phyloP scores from a whole-genome alignment of 2,797 vertebrate species.

The Cephalopachus bancanus region DNA sequence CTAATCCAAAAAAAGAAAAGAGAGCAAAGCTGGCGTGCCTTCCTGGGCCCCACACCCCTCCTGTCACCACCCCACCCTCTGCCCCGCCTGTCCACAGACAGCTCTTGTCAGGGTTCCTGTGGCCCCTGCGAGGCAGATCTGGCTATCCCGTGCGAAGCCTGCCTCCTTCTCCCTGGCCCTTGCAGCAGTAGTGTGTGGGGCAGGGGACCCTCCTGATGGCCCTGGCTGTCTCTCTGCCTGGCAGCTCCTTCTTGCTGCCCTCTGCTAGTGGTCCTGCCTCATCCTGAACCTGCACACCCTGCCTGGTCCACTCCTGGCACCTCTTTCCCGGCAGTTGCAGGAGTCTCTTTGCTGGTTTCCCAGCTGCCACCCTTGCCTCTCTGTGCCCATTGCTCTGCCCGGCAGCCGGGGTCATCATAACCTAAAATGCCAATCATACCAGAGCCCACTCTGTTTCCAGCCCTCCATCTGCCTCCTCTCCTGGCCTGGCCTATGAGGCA shows the following conservation, averaged over 20 bases:
- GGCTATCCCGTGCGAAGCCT: background rate
- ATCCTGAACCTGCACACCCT: background rate
- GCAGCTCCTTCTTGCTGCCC: background rate
- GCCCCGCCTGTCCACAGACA: background rate
- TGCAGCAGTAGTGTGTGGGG: rapidly evolving
- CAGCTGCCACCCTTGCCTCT: background rate
- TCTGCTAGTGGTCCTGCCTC: background rate
- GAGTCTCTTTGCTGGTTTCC: background rate
- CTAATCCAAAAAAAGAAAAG: too few species aligned
- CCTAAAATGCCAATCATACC: background rate
- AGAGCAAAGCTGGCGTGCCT: background rate
- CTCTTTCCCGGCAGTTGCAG: background rate
- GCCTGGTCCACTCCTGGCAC: background rate
- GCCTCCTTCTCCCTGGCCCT: rapidly evolving
- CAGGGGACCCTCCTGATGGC: background rate
- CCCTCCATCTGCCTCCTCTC: background rate
- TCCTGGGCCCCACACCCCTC: background rate
- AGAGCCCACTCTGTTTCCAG: background rate
- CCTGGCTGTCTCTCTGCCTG: background rate
- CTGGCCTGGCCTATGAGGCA: background rate
- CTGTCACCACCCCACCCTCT: background rate
- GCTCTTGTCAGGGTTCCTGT: background rate
- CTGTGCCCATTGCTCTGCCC: background rate
- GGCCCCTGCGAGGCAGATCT: background rate
- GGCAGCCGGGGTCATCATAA: background rate